These are phyloP conservation scores for Aurelia aurita DNA, from an alignment of 30 jellyfish, hydroid and myxozoan genomes.

Conservation along the genomic window DNA sequence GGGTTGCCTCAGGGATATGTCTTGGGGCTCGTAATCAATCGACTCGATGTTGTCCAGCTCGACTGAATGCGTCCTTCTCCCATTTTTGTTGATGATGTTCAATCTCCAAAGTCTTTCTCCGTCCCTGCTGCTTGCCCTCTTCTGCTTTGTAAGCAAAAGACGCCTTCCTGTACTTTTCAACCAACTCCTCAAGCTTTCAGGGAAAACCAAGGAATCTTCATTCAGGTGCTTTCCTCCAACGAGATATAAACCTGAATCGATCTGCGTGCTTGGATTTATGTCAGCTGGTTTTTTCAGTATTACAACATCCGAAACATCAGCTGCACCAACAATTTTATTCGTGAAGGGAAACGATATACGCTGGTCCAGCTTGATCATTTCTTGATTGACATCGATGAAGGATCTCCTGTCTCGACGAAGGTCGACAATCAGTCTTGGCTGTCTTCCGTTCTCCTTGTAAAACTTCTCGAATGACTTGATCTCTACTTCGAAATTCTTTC, in stretches of 20 bases:
- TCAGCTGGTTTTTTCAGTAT: conserved; percentile 5
- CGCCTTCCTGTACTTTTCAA: background rate
- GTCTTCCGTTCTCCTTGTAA: background rate
- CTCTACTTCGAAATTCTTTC: conserved; percentile 27
- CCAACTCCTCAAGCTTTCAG: conserved; percentile 29
- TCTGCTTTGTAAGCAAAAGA: background rate
- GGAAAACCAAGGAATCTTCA: conserved; percentile 31
- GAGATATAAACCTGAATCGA: background rate
- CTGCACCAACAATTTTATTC: background rate
- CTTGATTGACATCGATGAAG: conserved; percentile 20
- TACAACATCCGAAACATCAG: conserved; percentile 10
- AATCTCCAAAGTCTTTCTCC: conserved; percentile 3
- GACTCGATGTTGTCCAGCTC: conserved; percentile 12
- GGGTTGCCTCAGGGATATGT: conserved; percentile 17
- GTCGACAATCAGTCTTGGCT: conserved; percentile 6
- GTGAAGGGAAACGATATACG: background rate
- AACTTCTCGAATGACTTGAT: conserved; percentile 22
- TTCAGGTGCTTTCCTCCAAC: conserved; percentile 34
- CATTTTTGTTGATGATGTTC: conserved; percentile 3
- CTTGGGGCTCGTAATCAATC: conserved; percentile 45
- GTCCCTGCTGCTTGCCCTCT: background rate
- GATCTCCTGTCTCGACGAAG: conserved; percentile 19
- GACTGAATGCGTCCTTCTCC: background rate
- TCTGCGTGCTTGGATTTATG: background rate
- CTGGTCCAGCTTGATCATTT: conserved; percentile 26